Evolutionary conservation across 2,888 invertebrate species (phyloP).

Genomic region (Lacanobia wlatinum): DNA sequence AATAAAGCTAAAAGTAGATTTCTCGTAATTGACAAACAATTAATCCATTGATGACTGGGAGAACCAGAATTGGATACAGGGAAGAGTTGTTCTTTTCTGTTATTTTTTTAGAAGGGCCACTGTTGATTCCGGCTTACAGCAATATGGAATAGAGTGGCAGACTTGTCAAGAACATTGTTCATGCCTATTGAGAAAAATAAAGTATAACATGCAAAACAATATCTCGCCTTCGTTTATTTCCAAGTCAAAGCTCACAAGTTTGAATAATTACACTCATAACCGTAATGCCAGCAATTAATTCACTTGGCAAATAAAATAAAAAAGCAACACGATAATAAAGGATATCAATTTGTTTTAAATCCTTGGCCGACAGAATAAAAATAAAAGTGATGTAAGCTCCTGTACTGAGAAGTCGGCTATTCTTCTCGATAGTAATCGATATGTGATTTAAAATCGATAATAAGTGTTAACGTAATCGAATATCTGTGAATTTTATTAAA

Average conservation of each 20-base stretch:
- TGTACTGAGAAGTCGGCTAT: constrained; percentile 33
- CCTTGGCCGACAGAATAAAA: constrained; percentile 74
- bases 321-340: constrained; percentile 49
- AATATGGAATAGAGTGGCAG: background rate
- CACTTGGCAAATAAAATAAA: constrained; percentile 58
- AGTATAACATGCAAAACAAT: background rate
- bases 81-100: background rate
- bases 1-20: constrained; percentile 57
- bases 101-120: background rate
- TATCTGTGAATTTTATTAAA: constrained; percentile 53
- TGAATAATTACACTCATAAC: constrained; percentile 7
- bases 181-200: background rate
- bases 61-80: background rate
- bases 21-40: constrained; percentile 32
- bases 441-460: constrained; percentile 65
- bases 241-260: constrained; percentile 1
- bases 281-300: constrained; percentile 62
- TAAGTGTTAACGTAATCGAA: constrained; percentile 68
- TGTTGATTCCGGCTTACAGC: background rate
- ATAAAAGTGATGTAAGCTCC: constrained; percentile 61
- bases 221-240: constrained; percentile 5
- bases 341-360: constrained; percentile 55
- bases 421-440: constrained; percentile 64
- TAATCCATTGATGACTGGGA: background rate
- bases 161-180: background rate